These are phyloP conservation scores for Phymastichus coffea DNA, from an alignment of 1,140 invertebrate genomes.

Conservation along the genomic window DNA sequence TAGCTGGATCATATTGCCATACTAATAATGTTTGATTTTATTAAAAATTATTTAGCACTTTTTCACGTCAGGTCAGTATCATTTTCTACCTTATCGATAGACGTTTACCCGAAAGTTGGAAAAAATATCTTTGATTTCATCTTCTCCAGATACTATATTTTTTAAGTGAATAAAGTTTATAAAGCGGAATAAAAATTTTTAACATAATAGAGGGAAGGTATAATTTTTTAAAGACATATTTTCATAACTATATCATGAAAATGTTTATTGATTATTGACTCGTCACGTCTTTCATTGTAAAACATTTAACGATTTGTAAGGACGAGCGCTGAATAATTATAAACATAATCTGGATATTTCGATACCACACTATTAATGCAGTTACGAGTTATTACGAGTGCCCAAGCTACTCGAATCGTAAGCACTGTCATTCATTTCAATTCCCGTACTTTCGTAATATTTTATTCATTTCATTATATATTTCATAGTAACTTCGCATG, in stretches of 20 bases:
- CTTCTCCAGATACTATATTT: too few species aligned
- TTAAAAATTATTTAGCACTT: too few species aligned
- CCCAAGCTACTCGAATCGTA: background rate
- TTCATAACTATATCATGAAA: slow-evolving; percentile 9
- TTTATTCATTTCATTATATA: slow-evolving; percentile 10
- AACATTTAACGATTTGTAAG: slow-evolving; percentile 5
- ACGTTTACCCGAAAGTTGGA: too few species aligned
- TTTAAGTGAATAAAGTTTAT: too few species aligned
- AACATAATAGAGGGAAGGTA: too few species aligned
- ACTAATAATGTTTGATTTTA: too few species aligned
- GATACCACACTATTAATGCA: slow-evolving; percentile 1
- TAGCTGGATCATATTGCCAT: too few species aligned
- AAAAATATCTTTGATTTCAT: too few species aligned
- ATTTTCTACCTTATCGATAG: too few species aligned
- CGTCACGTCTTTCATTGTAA: slow-evolving; percentile 13
- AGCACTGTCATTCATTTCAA: slow-evolving; percentile 9
- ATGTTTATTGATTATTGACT: slow-evolving; percentile 28
- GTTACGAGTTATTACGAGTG: slow-evolving; percentile 1
- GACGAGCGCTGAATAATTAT: slow-evolving; percentile 16
- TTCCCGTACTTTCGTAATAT: slow-evolving; percentile 1
- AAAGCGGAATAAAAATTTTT: too few species aligned
- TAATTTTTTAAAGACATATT: background rate
- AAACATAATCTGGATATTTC: slow-evolving; percentile 25
- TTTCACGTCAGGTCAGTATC: too few species aligned
- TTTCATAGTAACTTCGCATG: slow-evolving; percentile 14